These are phyloP conservation scores for Python bivittatus DNA, from an alignment of 2,113 vertebrate species.

Conservation along the genomic window DNA sequence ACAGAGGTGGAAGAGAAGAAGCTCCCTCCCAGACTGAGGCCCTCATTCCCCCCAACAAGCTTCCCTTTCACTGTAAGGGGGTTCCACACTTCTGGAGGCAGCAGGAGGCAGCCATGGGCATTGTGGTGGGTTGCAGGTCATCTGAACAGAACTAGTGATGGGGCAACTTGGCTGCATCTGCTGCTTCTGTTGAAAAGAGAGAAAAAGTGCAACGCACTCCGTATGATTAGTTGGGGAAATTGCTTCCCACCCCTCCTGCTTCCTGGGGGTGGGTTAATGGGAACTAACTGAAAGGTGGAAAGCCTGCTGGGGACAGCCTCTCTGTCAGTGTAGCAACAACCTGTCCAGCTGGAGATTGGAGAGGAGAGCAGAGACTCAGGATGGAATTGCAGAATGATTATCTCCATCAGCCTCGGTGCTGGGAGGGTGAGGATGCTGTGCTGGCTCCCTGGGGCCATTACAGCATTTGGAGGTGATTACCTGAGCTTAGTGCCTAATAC, in stretches of 20 bases:
- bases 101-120: neutral
- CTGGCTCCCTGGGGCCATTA: constrained; percentile 1
- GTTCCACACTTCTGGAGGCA: neutral
- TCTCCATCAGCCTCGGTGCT: neutral
- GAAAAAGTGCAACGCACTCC: neutral
- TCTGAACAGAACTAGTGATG: neutral
- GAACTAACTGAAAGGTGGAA: neutral
- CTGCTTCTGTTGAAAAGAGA: neutral
- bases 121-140: neutral
- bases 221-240: neutral
- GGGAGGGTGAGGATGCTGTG: neutral
- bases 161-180: neutral
- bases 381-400: neutral
- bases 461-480: constrained; percentile 20
- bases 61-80: neutral
- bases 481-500: constrained; percentile 31
- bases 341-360: neutral
- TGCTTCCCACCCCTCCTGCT: neutral
- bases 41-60: neutral
- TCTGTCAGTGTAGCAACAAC: neutral
- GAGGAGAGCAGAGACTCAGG: neutral
- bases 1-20: neutral
- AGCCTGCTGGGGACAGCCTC: neutral
- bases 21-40: neutral
- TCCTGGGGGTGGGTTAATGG: neutral